phyloP scores from a whole-genome alignment of 2,797 vertebrate genomes.

The Melanotaenia pygmaea region DNA sequence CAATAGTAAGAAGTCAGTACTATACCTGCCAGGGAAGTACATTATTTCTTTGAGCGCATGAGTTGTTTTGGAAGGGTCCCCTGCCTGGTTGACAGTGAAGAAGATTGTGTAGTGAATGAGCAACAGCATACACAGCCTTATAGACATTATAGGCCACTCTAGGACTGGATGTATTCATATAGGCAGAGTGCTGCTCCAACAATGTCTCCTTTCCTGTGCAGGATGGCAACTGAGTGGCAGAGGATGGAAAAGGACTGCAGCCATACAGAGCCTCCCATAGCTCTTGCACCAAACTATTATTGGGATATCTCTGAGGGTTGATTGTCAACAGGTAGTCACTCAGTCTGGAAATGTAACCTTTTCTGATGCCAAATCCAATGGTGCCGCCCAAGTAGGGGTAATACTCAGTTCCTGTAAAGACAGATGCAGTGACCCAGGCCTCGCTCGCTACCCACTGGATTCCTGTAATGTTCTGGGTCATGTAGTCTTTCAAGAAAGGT shows the following conservation, averaged over 20 bases:
- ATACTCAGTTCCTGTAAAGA: constrained; percentile 78
- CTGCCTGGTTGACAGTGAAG: constrained; percentile 70
- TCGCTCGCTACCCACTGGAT: constrained; percentile 85
- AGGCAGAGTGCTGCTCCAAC: constrained; percentile 73
- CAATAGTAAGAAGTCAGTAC: neutral
- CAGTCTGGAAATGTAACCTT: constrained; percentile 73
- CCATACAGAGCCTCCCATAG: constrained; percentile 81
- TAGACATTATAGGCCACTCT: constrained; percentile 83
- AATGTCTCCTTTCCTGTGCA: constrained; percentile 76
- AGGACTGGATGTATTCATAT: constrained; percentile 81
- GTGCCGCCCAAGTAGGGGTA: constrained; percentile 80
- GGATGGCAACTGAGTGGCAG: constrained; percentile 34
- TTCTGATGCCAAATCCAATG: constrained; percentile 80
- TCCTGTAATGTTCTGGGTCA: constrained; percentile 81
- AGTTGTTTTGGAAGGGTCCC: constrained; percentile 77
- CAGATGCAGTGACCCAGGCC: constrained; percentile 82
- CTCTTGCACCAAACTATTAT: constrained; percentile 67
- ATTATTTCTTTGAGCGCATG: constrained; percentile 72
- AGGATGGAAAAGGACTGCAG: constrained; percentile 58
- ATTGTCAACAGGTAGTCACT: constrained; percentile 73
- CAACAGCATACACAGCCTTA: constrained; percentile 81
- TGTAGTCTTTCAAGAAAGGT: constrained; percentile 80
- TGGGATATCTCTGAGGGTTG: constrained; percentile 70
- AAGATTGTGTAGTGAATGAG: constrained; percentile 82
- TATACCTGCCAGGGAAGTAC: constrained; percentile 84